Evolutionary conservation across 2,888 invertebrate species (phyloP).

Genomic region (Ctena decussata): DNA sequence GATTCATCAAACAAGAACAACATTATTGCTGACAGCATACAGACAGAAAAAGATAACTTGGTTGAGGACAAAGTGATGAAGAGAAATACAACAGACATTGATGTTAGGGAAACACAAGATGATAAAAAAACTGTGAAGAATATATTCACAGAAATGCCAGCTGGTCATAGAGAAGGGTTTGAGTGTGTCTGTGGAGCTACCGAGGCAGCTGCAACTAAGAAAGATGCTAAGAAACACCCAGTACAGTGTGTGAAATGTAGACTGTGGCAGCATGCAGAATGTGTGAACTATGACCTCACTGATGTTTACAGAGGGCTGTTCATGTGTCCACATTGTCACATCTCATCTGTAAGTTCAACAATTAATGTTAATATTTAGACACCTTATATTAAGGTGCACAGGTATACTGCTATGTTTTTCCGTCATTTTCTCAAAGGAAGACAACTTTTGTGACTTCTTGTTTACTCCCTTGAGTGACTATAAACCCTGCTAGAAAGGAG

Average conservation of each 20-base stretch:
- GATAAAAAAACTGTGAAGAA: conserved; percentile 14
- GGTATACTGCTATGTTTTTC: too few species aligned
- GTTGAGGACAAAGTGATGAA: neutral
- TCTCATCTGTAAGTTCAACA: conserved; percentile 84
- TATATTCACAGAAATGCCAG: conserved; percentile 59
- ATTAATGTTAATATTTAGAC: too few species aligned
- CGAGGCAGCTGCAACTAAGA: conserved; percentile 83
- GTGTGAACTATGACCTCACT: conserved; percentile 88
- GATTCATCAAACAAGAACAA: neutral
- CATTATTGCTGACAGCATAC: neutral
- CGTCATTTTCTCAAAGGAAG: too few species aligned
- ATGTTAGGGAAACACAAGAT: neutral
- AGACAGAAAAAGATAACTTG: neutral
- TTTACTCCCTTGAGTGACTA: too few species aligned
- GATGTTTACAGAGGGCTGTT: conserved; percentile 87
- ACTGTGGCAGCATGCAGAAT: conserved; percentile 90
- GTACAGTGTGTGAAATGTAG: conserved; percentile 89
- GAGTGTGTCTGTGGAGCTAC: conserved; percentile 87
- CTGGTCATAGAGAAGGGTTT: conserved; percentile 75
- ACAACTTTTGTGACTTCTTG: too few species aligned
- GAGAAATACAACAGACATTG: neutral
- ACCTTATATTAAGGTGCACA: too few species aligned
- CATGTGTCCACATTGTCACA: conserved; percentile 91
- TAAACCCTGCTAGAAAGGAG: too few species aligned
- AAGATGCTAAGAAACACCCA: conserved; percentile 82